These are phyloP conservation scores for Plutomurus gul DNA, from an alignment of 1,140 invertebrate genomes.

Conservation along the genomic window DNA sequence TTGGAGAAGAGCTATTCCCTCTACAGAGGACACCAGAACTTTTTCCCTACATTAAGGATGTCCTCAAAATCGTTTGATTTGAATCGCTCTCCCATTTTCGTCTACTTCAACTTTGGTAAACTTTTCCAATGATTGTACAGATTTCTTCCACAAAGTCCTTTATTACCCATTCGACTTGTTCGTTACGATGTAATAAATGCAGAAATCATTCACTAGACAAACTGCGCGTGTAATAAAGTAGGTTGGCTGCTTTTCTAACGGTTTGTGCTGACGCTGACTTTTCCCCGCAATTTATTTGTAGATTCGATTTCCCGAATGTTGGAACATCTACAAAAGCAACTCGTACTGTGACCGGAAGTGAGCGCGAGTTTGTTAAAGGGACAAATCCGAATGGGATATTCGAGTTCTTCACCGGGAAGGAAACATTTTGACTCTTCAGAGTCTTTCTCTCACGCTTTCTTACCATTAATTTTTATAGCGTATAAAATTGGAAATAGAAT, in stretches of 20 bases:
- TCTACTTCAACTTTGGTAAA: constrained; percentile 38
- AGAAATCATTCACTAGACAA: too few relatives aligned
- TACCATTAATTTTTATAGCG: not conserved
- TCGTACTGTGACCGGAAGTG: constrained; percentile 58
- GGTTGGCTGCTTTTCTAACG: too few relatives aligned
- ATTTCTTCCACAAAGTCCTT: too few relatives aligned
- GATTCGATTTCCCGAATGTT: constrained; percentile 58
- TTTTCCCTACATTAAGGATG: constrained; percentile 32
- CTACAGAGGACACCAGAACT: constrained; percentile 30
- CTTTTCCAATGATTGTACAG: not conserved
- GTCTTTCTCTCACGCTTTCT: constrained; percentile 46
- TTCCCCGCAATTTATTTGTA: too few relatives aligned
- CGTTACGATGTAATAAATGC: too few relatives aligned
- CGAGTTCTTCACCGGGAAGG: constrained; percentile 61
- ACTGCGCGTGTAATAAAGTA: too few relatives aligned
- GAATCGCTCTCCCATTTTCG: constrained; percentile 2
- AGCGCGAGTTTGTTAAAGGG: constrained; percentile 58
- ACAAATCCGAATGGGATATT: constrained; percentile 62
- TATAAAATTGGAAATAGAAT: too few relatives aligned
- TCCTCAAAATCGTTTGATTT: not conserved
- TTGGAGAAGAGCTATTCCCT: constrained; percentile 7
- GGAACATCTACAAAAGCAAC: constrained; percentile 67
- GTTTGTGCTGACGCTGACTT: too few relatives aligned
- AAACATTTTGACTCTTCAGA: constrained; percentile 63
- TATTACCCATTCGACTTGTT: too few relatives aligned